Evolutionary conservation across 2,888 invertebrate species (phyloP).

Genomic region (Lottia scabra): DNA sequence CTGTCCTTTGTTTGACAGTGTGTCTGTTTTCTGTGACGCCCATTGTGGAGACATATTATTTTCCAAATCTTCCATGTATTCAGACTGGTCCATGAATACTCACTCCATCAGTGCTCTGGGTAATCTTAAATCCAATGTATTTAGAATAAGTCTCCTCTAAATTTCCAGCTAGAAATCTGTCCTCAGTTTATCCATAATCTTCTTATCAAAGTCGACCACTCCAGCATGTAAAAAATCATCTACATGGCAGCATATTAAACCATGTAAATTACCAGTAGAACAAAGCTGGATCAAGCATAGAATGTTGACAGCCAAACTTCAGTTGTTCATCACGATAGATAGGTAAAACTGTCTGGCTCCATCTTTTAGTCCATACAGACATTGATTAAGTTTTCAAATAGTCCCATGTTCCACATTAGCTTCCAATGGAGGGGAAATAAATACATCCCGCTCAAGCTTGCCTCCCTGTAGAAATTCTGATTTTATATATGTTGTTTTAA

Average conservation of each 20-base stretch:
- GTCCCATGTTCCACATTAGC: not conserved
- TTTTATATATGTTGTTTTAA: not conserved
- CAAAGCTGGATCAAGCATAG: not conserved
- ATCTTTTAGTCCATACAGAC: not conserved
- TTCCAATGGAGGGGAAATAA: not conserved
- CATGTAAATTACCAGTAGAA: not conserved
- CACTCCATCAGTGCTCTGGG: too few relatives aligned
- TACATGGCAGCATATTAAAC: not conserved
- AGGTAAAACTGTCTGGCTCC: not conserved
- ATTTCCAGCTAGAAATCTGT: too few relatives aligned
- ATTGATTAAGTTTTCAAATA: not conserved
- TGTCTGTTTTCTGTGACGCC: too few relatives aligned
- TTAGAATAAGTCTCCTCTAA: too few relatives aligned
- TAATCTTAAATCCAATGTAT: too few relatives aligned
- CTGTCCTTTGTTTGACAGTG: too few relatives aligned
- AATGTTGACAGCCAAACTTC: not conserved
- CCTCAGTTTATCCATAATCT: not conserved
- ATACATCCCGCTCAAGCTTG: not conserved
- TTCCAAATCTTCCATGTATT: too few relatives aligned
- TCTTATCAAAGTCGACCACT: not conserved
- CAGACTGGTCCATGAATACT: too few relatives aligned
- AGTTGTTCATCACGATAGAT: not conserved
- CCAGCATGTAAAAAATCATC: not conserved
- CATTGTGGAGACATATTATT: too few relatives aligned
- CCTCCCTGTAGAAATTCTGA: not conserved